Base-by-base conservation (phyloP, 2,888 invertebrate species). In the Apamea monoglypha region DNA sequence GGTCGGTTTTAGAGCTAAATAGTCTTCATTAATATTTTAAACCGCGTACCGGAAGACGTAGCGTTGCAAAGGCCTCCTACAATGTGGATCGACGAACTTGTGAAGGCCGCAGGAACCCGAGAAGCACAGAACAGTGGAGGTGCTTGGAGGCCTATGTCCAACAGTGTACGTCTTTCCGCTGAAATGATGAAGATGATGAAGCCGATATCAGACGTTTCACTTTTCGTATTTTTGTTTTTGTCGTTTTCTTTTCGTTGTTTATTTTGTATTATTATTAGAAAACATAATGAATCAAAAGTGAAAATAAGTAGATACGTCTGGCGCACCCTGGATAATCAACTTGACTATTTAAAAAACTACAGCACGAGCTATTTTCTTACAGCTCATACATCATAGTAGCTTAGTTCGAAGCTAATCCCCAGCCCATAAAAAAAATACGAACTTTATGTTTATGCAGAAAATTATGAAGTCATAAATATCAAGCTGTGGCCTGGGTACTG, bases 391-490 rank as follows among this genome's bases (percentile, higher is more conserved):
- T 40, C n/a, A 36, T 36, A 40, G 56, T 14, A 59, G 67, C 67
- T 61, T 68, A 78, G 25, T 61, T 50, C 29, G 36, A 47, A 79
- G 72, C 73, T 56, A 64, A 79, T 79, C 14, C 7, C n/a, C 1
- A 32, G 12, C 29, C 40, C 40, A 67, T 80, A 50, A 66, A 77
- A 77, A 75, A 40, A 75, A 32, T 32, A 56, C 21, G 1, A 36
- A 36, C 16, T 63, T 59, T 14, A 74, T 59, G 25, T 63, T 84
- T 44, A 67, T 50, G 74, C 77, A 81, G 36, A 66, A 81, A 77
- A 85, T 84, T 81, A 71, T 72, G 56, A 53, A 74, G 59, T 32
- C 67, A 44, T 85, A 72, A 81, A 85, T 76, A 50, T 18, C 18
- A 66, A 16, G 80, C 53, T 18, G 70, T 56, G 47, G 59, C 47